phyloP scores from a whole-genome alignment of 2,797 vertebrate genomes.

The Acanthurus leucopareius region DNA sequence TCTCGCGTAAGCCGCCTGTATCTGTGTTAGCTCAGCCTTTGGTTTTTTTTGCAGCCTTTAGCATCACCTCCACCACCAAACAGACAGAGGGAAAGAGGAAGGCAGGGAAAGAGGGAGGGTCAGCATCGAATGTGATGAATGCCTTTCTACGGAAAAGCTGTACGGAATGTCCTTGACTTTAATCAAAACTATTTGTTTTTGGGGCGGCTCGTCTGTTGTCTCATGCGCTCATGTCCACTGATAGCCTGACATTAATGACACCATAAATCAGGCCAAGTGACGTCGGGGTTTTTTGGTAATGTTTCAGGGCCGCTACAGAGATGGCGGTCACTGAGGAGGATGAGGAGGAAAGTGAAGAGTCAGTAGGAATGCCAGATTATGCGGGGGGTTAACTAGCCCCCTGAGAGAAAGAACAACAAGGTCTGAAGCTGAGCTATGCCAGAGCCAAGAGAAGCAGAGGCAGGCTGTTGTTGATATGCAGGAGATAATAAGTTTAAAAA shows the following conservation, averaged over 20 bases:
- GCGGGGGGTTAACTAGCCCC: conserved; percentile 78
- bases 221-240: conserved; percentile 97
- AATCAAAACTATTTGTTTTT: conserved; percentile 99
- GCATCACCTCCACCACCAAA: conserved; percentile 74
- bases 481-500: conserved; percentile 49
- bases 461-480: conserved; percentile 53
- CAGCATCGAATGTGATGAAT: conserved; percentile 97
- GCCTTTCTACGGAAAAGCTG: conserved; percentile 96
- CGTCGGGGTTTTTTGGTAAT: conserved; percentile 91
- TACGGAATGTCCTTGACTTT: conserved; percentile 99
- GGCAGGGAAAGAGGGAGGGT: conserved; percentile 81
- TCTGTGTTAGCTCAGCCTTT: conserved; percentile 86
- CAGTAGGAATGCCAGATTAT: conserved; percentile 80
- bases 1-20: conserved; percentile 79
- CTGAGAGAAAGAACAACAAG: conserved; percentile 49
- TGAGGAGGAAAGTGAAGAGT: conserved; percentile 75
- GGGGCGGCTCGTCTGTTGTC: conserved; percentile 95
- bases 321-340: conserved; percentile 78
- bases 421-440: conserved; percentile 52
- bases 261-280: conserved; percentile 97
- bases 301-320: conserved; percentile 86
- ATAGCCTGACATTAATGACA: conserved; percentile 99
- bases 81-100: conserved; percentile 60
- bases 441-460: conserved; percentile 59
- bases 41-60: conserved; percentile 59